phyloP scores from a whole-genome alignment of 2,113 vertebrate genomes.

The Vanacampus margaritifer region DNA sequence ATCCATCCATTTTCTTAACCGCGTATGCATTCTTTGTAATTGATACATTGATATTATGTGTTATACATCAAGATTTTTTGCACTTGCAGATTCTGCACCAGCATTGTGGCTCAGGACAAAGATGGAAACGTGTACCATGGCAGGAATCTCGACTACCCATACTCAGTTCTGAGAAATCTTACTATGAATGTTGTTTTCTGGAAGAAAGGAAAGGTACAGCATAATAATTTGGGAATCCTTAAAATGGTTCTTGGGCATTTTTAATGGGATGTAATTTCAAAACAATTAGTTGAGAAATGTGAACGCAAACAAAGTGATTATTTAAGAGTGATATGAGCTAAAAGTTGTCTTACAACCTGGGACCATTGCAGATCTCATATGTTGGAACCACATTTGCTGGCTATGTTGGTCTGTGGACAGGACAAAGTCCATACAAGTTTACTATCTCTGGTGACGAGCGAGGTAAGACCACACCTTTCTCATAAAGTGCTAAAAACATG shows the following conservation, averaged over 20 bases:
- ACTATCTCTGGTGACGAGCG: slow-evolving; percentile 86
- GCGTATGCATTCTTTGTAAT: slow-evolving; percentile 75
- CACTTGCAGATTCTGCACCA: slow-evolving; percentile 85
- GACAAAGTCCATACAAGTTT: slow-evolving; percentile 87
- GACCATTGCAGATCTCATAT: slow-evolving; percentile 72
- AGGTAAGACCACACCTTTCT: slow-evolving; percentile 60
- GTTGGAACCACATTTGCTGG: slow-evolving; percentile 87
- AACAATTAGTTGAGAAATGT: background rate
- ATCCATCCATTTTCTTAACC: no score
- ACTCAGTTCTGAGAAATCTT: slow-evolving; percentile 77
- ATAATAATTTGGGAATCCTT: no score
- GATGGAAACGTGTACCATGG: slow-evolving; percentile 85
- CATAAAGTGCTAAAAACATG: background rate
- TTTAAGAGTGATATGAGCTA: background rate
- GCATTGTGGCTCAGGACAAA: slow-evolving; percentile 85
- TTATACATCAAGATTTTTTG: background rate
- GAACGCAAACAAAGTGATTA: background rate
- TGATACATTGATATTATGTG: background rate
- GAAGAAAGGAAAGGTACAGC: slow-evolving; percentile 76
- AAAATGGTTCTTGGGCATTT: background rate
- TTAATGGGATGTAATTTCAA: background rate
- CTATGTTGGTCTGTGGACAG: slow-evolving; percentile 93
- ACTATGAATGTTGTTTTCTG: slow-evolving; percentile 81
- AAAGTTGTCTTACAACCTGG: background rate
- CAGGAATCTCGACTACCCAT: slow-evolving; percentile 86